Evolutionary conservation across 2,113 vertebrate genomes (phyloP), one percentile per base, ranked within the genome.

Genomic region (Nematolebias whitei): DNA sequence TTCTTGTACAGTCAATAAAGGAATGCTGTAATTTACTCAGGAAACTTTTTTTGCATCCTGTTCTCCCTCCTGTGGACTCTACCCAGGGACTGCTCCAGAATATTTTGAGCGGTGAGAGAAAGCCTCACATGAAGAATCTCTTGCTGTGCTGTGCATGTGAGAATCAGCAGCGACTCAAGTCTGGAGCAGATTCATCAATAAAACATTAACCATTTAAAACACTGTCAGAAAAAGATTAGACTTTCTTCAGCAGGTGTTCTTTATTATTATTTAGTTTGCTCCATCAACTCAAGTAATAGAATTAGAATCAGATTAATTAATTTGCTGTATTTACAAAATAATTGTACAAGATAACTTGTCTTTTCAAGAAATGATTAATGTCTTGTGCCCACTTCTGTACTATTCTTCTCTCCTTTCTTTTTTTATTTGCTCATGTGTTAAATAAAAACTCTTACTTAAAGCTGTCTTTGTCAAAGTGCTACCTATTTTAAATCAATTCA

Each of bases 311-410:
- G 15, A 41, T 41, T 15, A 41, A 15, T 41, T 2, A 41, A 15
- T 41, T 12, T 48, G 19, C 13, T 39, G n/a, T 16, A 20, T 1
- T 32, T 22, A 20, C 11, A 15, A 38, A 53, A 0, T 13, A 16
- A 15, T 35, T 35, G 10, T 35, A 10, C 9, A 19, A 45, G 24
- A 9, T 35, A 48, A 70, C 23, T 54, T 32, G 54, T 39, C n/a
- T 74, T 41, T 64, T 40, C 2, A 61, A 75, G 72, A 81, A 75
- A 82, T 83, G 66, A 71, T 80, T 80, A n/a, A 80, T 83, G 59
- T 43, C 19, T 38, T 63, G 8, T 40, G 19, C 20, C 35, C 8
- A 32, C 3, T 23, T 50, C 20, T 13, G 3, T 14, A 14, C 19
- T 50, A 11, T 15, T 23, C 22, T 15, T 50, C 22, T 24, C 12